Conservation (phyloP, 2,797 vertebrate species). For the Anomalospiza imberbis region DNA sequence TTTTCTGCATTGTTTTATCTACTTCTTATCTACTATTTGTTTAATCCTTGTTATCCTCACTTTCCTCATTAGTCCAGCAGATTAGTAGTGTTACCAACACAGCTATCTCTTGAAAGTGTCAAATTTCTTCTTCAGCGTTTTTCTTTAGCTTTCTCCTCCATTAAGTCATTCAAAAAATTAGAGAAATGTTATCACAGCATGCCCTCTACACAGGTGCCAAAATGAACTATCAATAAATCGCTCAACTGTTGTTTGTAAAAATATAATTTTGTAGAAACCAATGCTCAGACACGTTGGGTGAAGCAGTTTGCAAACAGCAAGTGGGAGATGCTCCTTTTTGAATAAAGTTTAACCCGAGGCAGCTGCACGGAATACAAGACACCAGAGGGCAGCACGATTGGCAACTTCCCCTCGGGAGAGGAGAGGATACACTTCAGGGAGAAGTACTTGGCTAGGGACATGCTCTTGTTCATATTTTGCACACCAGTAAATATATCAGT, state of each 20-base stretch:
- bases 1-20: not conserved
- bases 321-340: not conserved
- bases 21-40: not conserved
- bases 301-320: not conserved
- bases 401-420: not conserved
- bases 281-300: not conserved
- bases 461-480: not conserved
- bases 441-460: not conserved
- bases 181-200: not conserved
- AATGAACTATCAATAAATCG: not conserved
- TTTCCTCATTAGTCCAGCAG: not conserved
- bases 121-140: not conserved
- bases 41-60: not conserved
- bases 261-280: not conserved
- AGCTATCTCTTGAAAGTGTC: not conserved
- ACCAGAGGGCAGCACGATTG: not conserved
- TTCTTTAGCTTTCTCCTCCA: not conserved
- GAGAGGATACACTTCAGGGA: fast-evolving
- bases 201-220: not conserved
- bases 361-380: not conserved
- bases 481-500: not conserved
- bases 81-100: not conserved
- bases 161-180: not conserved
- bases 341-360: not conserved
- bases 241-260: not conserved